phyloP scores from a whole-genome alignment of 2,888 invertebrate genomes.

The Biston stratarius region DNA sequence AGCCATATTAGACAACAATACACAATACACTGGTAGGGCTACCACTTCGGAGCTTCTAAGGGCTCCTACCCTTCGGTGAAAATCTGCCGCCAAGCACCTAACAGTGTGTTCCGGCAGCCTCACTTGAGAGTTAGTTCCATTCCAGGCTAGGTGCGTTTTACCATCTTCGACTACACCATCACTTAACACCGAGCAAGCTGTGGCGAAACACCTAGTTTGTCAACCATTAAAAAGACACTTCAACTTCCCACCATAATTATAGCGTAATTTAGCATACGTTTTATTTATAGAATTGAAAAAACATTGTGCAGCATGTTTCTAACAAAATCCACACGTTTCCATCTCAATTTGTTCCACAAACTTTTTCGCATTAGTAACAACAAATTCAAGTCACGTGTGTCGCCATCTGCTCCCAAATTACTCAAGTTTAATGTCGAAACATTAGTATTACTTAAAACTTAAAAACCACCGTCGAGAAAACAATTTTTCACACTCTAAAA shows the following conservation, averaged over 20 bases:
- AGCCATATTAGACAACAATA: too few species aligned
- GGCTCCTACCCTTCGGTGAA: too few species aligned
- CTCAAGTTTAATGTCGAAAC: conserved; percentile 76
- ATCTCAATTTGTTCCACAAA: conserved; percentile 62
- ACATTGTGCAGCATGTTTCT: not conserved
- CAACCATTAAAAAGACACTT: too few species aligned
- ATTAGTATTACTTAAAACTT: conserved; percentile 79
- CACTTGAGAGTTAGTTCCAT: too few species aligned
- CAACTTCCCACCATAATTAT: not conserved
- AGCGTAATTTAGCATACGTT: not conserved
- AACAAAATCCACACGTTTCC: conserved; percentile 26
- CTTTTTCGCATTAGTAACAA: conserved; percentile 52
- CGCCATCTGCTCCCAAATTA: conserved; percentile 71
- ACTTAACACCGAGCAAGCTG: too few species aligned
- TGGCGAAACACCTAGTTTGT: too few species aligned
- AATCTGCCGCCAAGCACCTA: too few species aligned
- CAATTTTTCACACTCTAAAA: conserved; percentile 83
- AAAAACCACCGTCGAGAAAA: conserved; percentile 71
- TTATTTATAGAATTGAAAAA: not conserved
- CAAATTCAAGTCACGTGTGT: conserved; percentile 74
- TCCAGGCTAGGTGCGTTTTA: too few species aligned
- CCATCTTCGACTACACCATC: too few species aligned
- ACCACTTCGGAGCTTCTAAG: too few species aligned
- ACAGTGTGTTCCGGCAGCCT: too few species aligned
- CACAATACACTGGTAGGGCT: too few species aligned